Conservation (phyloP, 1,140 invertebrate species). For the Pollicipes pollicipes region DNA sequence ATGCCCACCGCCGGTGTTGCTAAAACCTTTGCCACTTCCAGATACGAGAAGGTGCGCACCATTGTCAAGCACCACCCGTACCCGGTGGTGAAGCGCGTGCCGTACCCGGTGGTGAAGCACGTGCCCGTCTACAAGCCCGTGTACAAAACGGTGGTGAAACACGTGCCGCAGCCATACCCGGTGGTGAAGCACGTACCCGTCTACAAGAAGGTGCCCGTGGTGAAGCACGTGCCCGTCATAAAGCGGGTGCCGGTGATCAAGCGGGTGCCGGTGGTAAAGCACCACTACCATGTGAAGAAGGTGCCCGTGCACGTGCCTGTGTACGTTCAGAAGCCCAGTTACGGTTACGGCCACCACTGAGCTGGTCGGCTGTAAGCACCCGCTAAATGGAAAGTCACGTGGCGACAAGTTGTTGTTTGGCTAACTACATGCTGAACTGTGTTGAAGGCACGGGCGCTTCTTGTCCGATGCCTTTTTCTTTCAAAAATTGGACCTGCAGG, state of each 20-base stretch:
- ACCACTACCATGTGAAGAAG: background rate
- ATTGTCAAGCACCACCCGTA: background rate
- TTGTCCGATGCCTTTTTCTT: too few species aligned
- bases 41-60: background rate
- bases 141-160: background rate
- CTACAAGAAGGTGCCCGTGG: background rate
- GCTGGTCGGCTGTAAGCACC: too few species aligned
- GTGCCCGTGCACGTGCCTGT: background rate
- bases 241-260: background rate
- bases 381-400: too few species aligned
- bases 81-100: background rate
- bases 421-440: too few species aligned
- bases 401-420: too few species aligned
- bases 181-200: background rate
- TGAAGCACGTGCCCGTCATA: background rate
- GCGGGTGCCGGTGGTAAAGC: background rate
- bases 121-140: too few species aligned
- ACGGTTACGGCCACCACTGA: background rate
- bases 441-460: too few species aligned
- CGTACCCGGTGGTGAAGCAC: too few species aligned
- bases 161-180: background rate
- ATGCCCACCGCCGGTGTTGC: too few species aligned
- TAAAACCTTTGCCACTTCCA: background rate
- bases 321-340: background rate
- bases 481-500: too few species aligned